Evolutionary conservation across 2,797 vertebrate species (phyloP).

Genomic region (Tragelaphus eurycerus): DNA sequence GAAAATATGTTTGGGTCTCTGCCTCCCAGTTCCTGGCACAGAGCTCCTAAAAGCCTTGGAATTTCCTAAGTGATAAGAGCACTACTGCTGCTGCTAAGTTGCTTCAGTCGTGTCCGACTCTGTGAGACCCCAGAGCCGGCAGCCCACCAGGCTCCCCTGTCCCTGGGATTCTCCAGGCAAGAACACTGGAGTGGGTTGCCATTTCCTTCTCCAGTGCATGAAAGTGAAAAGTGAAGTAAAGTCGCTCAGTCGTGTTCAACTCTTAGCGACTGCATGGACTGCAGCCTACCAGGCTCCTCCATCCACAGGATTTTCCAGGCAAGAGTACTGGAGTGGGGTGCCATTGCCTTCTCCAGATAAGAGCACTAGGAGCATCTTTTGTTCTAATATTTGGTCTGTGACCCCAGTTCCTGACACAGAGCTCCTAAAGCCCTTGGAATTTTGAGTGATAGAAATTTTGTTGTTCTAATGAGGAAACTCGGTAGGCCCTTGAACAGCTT

Average conservation of each 20-base stretch:
- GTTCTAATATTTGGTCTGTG: not conserved
- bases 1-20: not conserved
- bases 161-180: too few relatives aligned
- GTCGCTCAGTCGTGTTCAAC: too few relatives aligned
- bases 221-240: too few relatives aligned
- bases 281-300: too few relatives aligned
- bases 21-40: not conserved
- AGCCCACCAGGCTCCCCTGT: too few relatives aligned
- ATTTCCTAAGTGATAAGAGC: not conserved
- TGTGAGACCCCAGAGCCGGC: too few relatives aligned
- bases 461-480: not conserved
- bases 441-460: not conserved
- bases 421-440: not conserved
- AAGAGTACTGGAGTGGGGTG: too few relatives aligned
- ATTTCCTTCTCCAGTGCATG: too few relatives aligned
- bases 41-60: not conserved
- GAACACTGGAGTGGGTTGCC: too few relatives aligned
- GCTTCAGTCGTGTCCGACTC: too few relatives aligned
- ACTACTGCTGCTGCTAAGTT: too few relatives aligned
- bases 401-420: not conserved
- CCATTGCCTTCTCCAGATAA: not conserved
- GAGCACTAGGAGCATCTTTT: not conserved
- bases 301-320: too few relatives aligned
- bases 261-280: accelerated
- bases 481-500: not conserved